phyloP scores from a whole-genome alignment of 2,888 invertebrate genomes.

The Melipona bicolor region DNA sequence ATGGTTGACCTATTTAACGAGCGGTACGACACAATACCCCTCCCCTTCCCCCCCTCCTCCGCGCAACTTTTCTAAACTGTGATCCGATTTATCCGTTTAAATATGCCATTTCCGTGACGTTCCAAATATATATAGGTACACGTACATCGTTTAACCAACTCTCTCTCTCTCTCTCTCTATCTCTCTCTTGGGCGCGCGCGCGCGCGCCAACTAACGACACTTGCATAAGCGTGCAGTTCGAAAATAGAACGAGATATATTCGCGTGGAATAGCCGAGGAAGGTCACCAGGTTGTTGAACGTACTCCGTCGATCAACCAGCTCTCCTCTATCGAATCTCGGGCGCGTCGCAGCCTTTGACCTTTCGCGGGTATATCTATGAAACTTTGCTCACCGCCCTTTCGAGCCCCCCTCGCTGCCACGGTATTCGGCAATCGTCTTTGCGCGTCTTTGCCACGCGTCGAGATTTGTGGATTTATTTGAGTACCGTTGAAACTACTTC shows the following conservation, averaged over 20 bases:
- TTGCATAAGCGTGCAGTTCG: conserved; percentile 67
- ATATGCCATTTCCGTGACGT: background rate
- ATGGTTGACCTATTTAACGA: background rate
- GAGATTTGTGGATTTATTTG: too few species aligned
- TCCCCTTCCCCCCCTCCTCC: too few species aligned
- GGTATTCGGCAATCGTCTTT: too few species aligned
- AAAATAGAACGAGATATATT: conserved; percentile 66
- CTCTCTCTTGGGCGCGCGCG: background rate
- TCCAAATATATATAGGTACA: conserved; percentile 9
- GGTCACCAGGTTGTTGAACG: conserved; percentile 74
- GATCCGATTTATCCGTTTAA: conserved; percentile 20
- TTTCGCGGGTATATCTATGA: conserved; percentile 17
- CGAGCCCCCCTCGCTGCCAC: background rate
- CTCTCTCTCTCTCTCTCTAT: background rate
- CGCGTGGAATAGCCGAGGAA: conserved; percentile 63
- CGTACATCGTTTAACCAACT: conserved; percentile 27
- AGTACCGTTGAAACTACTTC: too few species aligned
- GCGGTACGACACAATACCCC: background rate
- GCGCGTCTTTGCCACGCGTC: too few species aligned
- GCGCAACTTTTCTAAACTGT: background rate
- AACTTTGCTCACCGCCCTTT: background rate
- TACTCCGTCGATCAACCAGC: conserved; percentile 26
- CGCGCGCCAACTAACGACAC: conserved; percentile 29
- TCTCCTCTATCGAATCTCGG: conserved; percentile 11
- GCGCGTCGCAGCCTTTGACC: conserved; percentile 32